These are phyloP conservation scores for Nomada ferruginata DNA, from an alignment of 2,888 invertebrate species.

Conservation along the genomic window DNA sequence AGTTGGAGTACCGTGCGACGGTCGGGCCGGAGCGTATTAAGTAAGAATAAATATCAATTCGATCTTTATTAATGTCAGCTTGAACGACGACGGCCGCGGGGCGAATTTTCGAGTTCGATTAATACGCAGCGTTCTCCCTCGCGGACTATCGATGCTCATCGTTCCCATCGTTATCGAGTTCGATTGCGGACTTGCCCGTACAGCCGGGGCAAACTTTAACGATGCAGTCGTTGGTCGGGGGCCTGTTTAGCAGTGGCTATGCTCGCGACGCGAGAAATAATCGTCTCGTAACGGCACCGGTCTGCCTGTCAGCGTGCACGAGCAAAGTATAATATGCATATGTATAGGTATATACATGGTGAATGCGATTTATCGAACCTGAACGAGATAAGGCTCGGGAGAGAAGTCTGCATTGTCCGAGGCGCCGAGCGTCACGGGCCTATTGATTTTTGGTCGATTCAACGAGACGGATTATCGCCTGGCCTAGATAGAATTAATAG, in stretches of 20 bases:
- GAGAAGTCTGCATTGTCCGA: slow-evolving; percentile 49
- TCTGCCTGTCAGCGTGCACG: slow-evolving; percentile 27
- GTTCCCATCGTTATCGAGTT: slow-evolving; percentile 57
- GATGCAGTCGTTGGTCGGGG: slow-evolving; percentile 33
- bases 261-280: slow-evolving; percentile 57
- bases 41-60: slow-evolving; percentile 25
- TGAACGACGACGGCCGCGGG: background rate
- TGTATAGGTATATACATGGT: slow-evolving; percentile 23
- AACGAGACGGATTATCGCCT: slow-evolving; percentile 38
- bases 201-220: slow-evolving; percentile 58
- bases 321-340: slow-evolving; percentile 52
- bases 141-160: background rate
- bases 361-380: slow-evolving; percentile 69
- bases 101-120: background rate
- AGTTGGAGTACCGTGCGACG: background rate
- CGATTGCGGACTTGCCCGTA: slow-evolving; percentile 51
- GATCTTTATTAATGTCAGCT: background rate
- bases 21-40: slow-evolving; percentile 9
- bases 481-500: slow-evolving; percentile 14
- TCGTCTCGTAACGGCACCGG: slow-evolving; percentile 53
- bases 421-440: slow-evolving; percentile 1
- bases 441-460: slow-evolving; percentile 57
- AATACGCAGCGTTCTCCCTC: background rate
- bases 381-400: slow-evolving; percentile 65
- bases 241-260: background rate